Conservation (phyloP, 1,140 invertebrate genomes). For the Formica exsecta region DNA sequence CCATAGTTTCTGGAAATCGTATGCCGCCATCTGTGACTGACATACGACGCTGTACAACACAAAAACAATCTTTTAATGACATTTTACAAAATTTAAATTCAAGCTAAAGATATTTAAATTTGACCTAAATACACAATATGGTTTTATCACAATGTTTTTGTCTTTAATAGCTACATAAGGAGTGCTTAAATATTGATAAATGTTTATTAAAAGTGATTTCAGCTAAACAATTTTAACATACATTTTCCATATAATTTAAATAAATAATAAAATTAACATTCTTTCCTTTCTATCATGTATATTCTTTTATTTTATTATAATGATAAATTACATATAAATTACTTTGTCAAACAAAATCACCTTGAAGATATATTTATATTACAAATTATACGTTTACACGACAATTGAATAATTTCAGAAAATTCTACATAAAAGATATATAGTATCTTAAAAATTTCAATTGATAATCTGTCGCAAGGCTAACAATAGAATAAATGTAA, state of each 20-base stretch:
- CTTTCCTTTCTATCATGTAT: not conserved
- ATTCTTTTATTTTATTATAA: not conserved
- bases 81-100: not conserved
- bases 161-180: too few relatives aligned
- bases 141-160: too few relatives aligned
- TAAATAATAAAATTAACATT: not conserved
- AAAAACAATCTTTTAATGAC: conserved; percentile 7
- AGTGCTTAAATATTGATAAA: too few relatives aligned
- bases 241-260: too few relatives aligned
- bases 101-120: not conserved
- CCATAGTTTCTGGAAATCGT: conserved; percentile 98
- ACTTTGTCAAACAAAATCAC: not conserved
- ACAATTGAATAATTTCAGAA: not conserved
- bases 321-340: too few relatives aligned
- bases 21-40: conserved; percentile 99
- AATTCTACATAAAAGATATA: not conserved
- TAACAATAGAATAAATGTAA: not conserved
- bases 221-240: too few relatives aligned
- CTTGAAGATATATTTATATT: not conserved
- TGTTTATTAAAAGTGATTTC: too few relatives aligned
- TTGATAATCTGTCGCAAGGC: too few relatives aligned
- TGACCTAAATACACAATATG: too few relatives aligned
- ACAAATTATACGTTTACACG: not conserved
- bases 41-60: conserved; percentile 94
- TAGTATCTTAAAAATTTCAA: not conserved